Evolutionary conservation across 2,888 invertebrate genomes (phyloP).

Genomic region (Cataglyphis livida): DNA sequence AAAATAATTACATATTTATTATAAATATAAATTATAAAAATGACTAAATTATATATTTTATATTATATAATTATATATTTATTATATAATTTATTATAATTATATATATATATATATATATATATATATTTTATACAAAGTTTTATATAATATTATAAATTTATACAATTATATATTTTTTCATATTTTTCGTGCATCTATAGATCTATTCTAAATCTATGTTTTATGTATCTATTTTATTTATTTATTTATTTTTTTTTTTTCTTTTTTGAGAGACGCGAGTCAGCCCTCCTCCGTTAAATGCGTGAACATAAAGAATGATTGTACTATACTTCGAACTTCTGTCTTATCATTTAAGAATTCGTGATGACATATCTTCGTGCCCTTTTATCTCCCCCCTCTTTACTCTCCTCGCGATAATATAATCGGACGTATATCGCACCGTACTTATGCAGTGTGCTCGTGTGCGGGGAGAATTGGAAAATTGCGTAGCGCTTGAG

Average conservation of each 20-base stretch:
- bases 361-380: not conserved
- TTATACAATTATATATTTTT: not conserved
- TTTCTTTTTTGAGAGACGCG: not conserved
- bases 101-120: too few relatives aligned
- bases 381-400: slow-evolving; percentile 4
- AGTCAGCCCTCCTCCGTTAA: not conserved
- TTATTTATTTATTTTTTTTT: not conserved
- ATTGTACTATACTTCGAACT: not conserved
- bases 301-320: not conserved
- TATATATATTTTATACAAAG: too few relatives aligned
- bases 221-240: not conserved
- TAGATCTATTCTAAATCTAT: not conserved
- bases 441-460: slow-evolving; percentile 41
- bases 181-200: not conserved
- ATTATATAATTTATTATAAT: too few relatives aligned
- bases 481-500: slow-evolving; percentile 53
- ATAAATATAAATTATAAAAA: not conserved
- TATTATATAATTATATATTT: too few relatives aligned
- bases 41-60: not conserved
- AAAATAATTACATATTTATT: not conserved
- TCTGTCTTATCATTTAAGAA: slow-evolving; percentile 23
- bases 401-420: slow-evolving; percentile 24
- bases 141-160: not conserved
- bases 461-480: slow-evolving; percentile 47
- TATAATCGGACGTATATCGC: slow-evolving; percentile 45